Percentiles rank a stretch among this genome's conserved stretches.
phyloP scores from a whole-genome alignment of 2,888 invertebrate species.

The Lasioglossum figueresi region DNA sequence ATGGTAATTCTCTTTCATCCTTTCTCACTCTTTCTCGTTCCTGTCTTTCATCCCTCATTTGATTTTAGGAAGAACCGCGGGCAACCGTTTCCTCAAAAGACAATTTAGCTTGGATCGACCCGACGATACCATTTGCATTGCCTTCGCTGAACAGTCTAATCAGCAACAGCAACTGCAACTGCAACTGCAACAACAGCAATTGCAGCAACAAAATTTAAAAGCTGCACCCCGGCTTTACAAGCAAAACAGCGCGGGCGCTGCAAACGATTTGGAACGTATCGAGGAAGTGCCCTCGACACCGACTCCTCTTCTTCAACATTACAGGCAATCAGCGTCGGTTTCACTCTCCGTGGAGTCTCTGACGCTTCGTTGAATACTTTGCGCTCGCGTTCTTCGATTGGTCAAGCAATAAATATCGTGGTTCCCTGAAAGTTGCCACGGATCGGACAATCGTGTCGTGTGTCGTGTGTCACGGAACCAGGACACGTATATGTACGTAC shows the following conservation, averaged over 20 bases:
- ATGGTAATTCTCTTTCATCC: constrained; percentile 66
- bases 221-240: constrained; percentile 85
- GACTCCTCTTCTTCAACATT: constrained; percentile 70
- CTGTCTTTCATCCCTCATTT: neutral
- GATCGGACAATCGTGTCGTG: constrained; percentile 20
- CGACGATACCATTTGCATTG: constrained; percentile 84
- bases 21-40: neutral
- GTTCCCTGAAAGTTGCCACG: neutral
- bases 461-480: neutral
- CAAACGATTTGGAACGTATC: constrained; percentile 89
- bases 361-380: constrained; percentile 73
- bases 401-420: neutral
- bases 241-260: constrained; percentile 89
- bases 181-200: constrained; percentile 20
- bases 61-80: constrained; percentile 56
- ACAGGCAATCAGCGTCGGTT: constrained; percentile 81
- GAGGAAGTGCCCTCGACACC: constrained; percentile 87
- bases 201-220: constrained; percentile 51
- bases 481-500: neutral
- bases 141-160: constrained; percentile 34
- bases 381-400: neutral
- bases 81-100: constrained; percentile 86
- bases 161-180: constrained; percentile 36
- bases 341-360: constrained; percentile 83
- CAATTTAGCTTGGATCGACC: constrained; percentile 90